Evolutionary conservation across 2,888 invertebrate genomes (phyloP), one percentile per base, ranked within the genome.

Genomic region (Lucinisca nassula): DNA sequence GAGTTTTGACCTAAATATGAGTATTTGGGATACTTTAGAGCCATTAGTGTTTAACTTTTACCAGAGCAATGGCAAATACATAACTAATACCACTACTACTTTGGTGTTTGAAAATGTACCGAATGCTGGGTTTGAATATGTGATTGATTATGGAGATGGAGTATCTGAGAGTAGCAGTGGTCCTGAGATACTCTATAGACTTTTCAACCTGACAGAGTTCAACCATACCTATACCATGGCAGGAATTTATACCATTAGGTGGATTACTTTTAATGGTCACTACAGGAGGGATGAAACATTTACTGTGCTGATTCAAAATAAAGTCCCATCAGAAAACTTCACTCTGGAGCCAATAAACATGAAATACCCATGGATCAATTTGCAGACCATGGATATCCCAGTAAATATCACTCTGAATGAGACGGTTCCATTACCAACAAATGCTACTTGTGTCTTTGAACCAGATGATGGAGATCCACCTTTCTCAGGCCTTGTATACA

Each of bases 291-390:
- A 38, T 2, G 90, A 85, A 79, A 61, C 40, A 8, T 82, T 88
- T 40, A 21, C 74, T n/a, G 79, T 90, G 37, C 79, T 85, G 8
- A 82, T 90, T 24, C 90, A 90, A 79, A 90, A 90, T 40, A 74
- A 67, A n/a, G 81, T 90, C 6, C 90, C 90, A 8, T 58, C 55
- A 35, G 79, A 58, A 2, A 76, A 75, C 17, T 90, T 51, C 38
- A 73, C 76, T 6, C 55, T 88, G 1, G 84, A 84, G 35, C 90
- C 90, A 35, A 21, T 79, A 8, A 70, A 61, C 10, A 82, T 77
- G 70, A 90, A 90, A 73, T 90, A 90, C 32, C 90, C 90, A 10
- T 90, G 90, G 90, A 79, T 76, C 17, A 85, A 85, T 32, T 61
- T 90, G 17, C 90, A 90, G 55, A 49, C 55, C 0, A 79, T 84